Conservation (phyloP, 2,888 invertebrate species). For the Creontiades dilutus region DNA sequence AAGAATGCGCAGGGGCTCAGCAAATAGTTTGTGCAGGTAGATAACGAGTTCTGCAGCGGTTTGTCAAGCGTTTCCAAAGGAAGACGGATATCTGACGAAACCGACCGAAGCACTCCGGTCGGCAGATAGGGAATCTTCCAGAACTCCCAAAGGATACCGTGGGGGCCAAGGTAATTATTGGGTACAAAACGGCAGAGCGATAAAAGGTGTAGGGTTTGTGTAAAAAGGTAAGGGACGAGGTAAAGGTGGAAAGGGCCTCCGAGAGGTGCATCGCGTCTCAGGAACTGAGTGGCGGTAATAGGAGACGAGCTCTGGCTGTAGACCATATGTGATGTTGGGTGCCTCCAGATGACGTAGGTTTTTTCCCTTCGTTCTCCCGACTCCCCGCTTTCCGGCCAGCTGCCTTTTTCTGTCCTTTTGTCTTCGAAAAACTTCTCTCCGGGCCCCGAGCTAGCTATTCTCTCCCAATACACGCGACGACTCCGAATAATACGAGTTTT, state of each 20-base stretch:
- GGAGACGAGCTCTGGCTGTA: slow-evolving; percentile 43
- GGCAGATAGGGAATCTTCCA: slow-evolving; percentile 8
- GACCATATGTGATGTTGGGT: slow-evolving; percentile 16
- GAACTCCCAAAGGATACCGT: background rate
- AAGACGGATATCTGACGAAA: background rate
- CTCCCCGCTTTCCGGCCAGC: slow-evolving; percentile 45
- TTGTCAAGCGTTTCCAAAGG: too few relatives aligned
- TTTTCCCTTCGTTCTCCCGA: slow-evolving; percentile 1
- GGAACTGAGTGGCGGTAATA: slow-evolving; percentile 6
- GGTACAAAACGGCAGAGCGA: slow-evolving; percentile 42
- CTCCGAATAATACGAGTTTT: background rate
- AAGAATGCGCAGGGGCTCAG: too few relatives aligned
- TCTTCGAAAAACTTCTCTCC: slow-evolving; percentile 13
- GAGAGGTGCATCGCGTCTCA: background rate
- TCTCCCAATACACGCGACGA: background rate
- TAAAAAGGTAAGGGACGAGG: background rate
- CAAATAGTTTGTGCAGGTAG: too few relatives aligned
- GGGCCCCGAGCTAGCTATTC: background rate
- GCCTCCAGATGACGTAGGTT: slow-evolving; percentile 50
- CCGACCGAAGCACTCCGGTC: background rate
- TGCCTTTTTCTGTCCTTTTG: slow-evolving; percentile 39
- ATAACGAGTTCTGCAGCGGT: too few relatives aligned
- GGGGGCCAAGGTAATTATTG: background rate
- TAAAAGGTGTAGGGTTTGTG: slow-evolving; percentile 29
- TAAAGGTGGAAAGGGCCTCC: background rate